Base-by-base conservation (phyloP, 2,113 vertebrate species). In the Xenopus tropicalis region DNA sequence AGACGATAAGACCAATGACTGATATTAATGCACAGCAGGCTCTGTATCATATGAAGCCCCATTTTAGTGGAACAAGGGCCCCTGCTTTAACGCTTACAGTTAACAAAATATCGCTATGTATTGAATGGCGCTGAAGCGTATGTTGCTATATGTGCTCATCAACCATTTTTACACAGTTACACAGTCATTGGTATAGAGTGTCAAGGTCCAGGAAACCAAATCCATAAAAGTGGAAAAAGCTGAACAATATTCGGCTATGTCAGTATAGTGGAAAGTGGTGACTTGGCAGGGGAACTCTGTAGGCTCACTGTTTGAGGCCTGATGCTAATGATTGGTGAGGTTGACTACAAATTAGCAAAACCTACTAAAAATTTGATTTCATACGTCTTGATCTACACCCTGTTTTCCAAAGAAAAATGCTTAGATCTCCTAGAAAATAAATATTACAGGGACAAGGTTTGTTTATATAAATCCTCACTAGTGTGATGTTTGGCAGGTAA, bases 261-360 rank as follows among this genome's bases (percentile, higher is more conserved):
- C 46, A 23, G 61, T 20, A 19, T 24, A 64, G 54, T 72, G 69
- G 69, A 54, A 72, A 65, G 46, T 63, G 65, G 42, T 69, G 66
- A 67, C 46, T 51, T 67, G 56, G 54, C 59, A 62, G 54, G 20
- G 24, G 4, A 43, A 61, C 24, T 48, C 14, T 13, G 43, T 21
- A 37, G 29, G 29, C 29, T 37, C 29, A 37, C 54, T 16, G 22
- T 67, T 72, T 52, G n/a, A 51, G 56, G 13, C 29, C n/a, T 74
- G 57, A 74, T 66, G 58, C 54, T 74, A 68, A 69, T 42, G 61
- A 69, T 75, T 14, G 13, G 24, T 48, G 24, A 67, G 65, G 56
- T 42, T 17, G n/a, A 61, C 22, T 75, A 23, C 65, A 52, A 67
- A 74, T 74, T 51, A 61, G 63, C 66, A 56, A 74, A 21, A 74